Percentiles rank a stretch among this genome's conserved stretches.
These are phyloP conservation scores for Sebastes minor DNA, from an alignment of 2,797 vertebrate species.

Conservation along the genomic window DNA sequence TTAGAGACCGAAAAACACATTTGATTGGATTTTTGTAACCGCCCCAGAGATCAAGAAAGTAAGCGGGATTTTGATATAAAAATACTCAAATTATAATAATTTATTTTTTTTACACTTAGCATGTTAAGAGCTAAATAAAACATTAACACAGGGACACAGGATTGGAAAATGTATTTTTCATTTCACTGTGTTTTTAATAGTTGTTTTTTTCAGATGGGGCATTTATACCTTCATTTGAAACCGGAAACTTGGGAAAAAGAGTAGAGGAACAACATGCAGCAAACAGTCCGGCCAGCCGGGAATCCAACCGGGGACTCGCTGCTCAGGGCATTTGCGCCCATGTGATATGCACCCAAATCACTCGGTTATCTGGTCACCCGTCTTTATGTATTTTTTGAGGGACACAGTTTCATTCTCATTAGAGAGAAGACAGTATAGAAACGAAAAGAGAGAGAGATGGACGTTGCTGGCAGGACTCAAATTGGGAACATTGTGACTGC, in stretches of 20 bases:
- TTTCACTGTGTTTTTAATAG: no score
- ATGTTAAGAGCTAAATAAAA: no score
- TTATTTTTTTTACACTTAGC: no score
- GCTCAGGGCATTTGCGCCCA: background rate
- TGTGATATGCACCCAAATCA: background rate
- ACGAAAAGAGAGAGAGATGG: background rate
- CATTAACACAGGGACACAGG: no score
- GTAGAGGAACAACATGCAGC: background rate
- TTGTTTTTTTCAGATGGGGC: no score
- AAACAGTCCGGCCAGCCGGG: background rate
- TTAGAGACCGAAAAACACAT: background rate
- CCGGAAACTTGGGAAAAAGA: background rate
- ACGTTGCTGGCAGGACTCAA: background rate
- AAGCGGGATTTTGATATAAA: no score
- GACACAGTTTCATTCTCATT: background rate
- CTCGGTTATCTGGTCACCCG: background rate
- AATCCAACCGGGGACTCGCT: background rate
- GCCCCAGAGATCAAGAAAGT: background rate
- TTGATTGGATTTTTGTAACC: background rate
- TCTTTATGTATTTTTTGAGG: background rate
- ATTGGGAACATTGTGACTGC: background rate
- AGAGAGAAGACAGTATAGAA: background rate
- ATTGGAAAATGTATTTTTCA: no score
- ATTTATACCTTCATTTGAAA: background rate
- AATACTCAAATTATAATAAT: no score